Percentiles rank a stretch among this genome's conserved stretches.
These are phyloP conservation scores for Drosophila melanica DNA, from an alignment of 1,140 invertebrate species.

Conservation along the genomic window DNA sequence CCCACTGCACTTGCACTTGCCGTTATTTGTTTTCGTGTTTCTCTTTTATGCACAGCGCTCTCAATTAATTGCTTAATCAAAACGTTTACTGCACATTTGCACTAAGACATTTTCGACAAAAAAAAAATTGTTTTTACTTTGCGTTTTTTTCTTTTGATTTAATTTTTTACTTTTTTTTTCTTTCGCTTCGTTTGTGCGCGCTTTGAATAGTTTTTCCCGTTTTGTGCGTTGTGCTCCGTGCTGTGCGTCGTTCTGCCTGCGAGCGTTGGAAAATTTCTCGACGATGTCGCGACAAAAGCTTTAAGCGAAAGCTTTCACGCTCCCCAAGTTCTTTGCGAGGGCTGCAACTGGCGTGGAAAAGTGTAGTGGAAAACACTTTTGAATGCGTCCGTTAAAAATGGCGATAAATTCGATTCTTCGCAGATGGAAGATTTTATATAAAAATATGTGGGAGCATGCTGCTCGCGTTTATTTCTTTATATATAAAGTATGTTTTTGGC, in stretches of 20 bases:
- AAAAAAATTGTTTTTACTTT: slow-evolving; percentile 45
- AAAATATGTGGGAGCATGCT: no score
- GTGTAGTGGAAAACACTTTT: slow-evolving; percentile 5
- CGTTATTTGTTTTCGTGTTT: slow-evolving; percentile 51
- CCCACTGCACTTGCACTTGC: slow-evolving; percentile 79
- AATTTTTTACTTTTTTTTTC: slow-evolving; percentile 36
- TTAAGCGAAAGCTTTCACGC: slow-evolving; percentile 44
- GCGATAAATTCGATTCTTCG: neutral
- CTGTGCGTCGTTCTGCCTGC: slow-evolving; percentile 68
- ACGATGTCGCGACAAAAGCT: slow-evolving; percentile 24
- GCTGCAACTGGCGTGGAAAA: slow-evolving; percentile 50
- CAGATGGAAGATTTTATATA: no score
- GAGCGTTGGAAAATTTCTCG: slow-evolving; percentile 68
- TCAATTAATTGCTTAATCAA: slow-evolving; percentile 81
- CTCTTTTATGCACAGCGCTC: slow-evolving; percentile 34
- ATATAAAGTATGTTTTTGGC: no score
- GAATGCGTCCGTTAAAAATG: slow-evolving; percentile 35
- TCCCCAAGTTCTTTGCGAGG: slow-evolving; percentile 34
- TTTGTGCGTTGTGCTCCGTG: slow-evolving; percentile 70
- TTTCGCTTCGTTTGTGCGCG: slow-evolving; percentile 40
- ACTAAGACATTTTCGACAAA: slow-evolving; percentile 67
- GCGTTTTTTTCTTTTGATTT: slow-evolving; percentile 26
- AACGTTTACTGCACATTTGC: slow-evolving; percentile 65
- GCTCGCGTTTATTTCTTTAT: no score
- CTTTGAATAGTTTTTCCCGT: slow-evolving; percentile 62